Base-by-base conservation (phyloP, 2,113 vertebrate genomes). In the Dascyllus trimaculatus region DNA sequence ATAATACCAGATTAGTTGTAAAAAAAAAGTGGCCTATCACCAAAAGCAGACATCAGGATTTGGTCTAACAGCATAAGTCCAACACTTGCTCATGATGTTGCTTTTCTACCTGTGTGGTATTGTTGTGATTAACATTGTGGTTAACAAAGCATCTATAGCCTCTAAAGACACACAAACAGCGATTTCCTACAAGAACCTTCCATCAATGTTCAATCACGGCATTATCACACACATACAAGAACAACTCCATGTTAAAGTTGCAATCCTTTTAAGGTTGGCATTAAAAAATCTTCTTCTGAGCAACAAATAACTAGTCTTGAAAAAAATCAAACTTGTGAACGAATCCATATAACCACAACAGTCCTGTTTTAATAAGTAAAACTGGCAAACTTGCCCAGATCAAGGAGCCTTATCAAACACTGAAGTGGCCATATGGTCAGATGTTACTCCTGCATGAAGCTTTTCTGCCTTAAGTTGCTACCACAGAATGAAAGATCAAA, bases 241-340 rank as follows among this genome's bases (percentile, higher is more conserved):
- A 75, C 81, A 87, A 80, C 80, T 81, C 35, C 51, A 78, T 80
- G 72, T 82, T 86, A 88, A 82, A 84, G 73, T 66, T 84, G 67
- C 73, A 84, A 87, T 82, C 68, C 64, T 82, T 85, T 75, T 18
- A 76, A 38, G 9, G 10, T 56, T 61, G 11, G 40, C 22, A 19
- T 59, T 2, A 10, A 2, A 73, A 63, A 78, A 75, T 25, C 13
- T 0, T 65, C 18, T 25, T 61, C 18, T 76, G 51, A 43, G 17
- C 24, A 40, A 40, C 9, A 3, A 43, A 15, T 14, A 15, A 43
- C 22, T 67, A 24, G 49, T 11, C 17, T 22, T 67, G 32, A 32
- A 53, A 67, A 67, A 53, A 40, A 17, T 40, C 11, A 1, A 43
- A 15, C 14, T 43, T 24, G n/a, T 53, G 1, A 19, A n/a, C n/a